Percentiles rank a stretch among this genome's conserved stretches.
Conservation (phyloP, 2,888 invertebrate genomes). For the Lasioglossum villosulum region DNA sequence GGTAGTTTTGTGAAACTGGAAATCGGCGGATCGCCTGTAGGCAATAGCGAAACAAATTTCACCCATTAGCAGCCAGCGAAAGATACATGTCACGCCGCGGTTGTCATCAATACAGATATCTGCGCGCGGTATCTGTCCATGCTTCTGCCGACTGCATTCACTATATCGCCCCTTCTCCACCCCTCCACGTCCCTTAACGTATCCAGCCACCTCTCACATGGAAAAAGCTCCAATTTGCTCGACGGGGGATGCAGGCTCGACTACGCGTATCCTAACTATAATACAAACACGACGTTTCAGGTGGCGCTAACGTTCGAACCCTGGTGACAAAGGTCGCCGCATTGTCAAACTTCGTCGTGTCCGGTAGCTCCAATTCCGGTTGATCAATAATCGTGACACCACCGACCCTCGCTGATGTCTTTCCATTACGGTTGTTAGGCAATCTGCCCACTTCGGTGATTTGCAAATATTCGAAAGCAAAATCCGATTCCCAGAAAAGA, state of each 20-base stretch:
- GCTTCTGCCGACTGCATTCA: not conserved
- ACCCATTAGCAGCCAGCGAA: conserved; percentile 67
- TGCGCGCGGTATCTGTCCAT: conserved; percentile 56
- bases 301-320: conserved; percentile 17
- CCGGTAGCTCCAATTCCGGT: conserved; percentile 5
- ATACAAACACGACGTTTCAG: conserved; percentile 18
- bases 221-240: conserved; percentile 46
- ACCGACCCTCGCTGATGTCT: not conserved
- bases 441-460: not conserved
- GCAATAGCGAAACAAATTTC: conserved; percentile 72
- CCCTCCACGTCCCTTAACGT: not conserved
- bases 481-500: too few relatives aligned
- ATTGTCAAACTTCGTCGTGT: conserved; percentile 5
- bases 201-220: not conserved
- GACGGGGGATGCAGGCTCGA: conserved; percentile 33
- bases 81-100: conserved; percentile 63
- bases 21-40: conserved; percentile 68
- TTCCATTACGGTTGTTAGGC: not conserved
- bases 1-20: conserved; percentile 61
- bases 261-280: not conserved
- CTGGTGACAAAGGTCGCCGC: conserved; percentile 5
- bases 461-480: not conserved
- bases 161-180: not conserved
- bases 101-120: conserved; percentile 73
- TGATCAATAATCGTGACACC: not conserved